Conservation (phyloP, 35 echinoderm and acorn worm species). For the Lytechinus variegatus region DNA sequence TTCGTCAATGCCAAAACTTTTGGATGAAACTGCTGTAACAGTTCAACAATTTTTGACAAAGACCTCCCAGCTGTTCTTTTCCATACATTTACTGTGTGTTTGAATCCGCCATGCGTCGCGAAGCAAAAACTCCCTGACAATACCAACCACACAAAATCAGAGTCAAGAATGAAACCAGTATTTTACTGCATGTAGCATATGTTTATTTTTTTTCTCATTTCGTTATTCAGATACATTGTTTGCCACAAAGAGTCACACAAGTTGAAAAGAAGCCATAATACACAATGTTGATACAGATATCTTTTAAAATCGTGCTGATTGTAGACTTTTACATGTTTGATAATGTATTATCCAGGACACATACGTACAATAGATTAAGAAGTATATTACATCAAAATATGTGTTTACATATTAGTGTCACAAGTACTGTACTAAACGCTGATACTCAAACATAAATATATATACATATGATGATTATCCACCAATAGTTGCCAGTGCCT, state of each 20-base stretch:
- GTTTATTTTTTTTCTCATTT: slow-evolving; percentile 19
- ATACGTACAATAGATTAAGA: slow-evolving; percentile 38
- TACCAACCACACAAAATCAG: neutral
- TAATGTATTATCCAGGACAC: slow-evolving; percentile 8
- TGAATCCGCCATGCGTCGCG: neutral
- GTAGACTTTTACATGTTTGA: slow-evolving; percentile 21
- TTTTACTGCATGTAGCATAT: slow-evolving; percentile 38
- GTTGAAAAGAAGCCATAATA: slow-evolving; percentile 19
- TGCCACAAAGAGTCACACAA: slow-evolving; percentile 51
- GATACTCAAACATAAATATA: slow-evolving; percentile 14
- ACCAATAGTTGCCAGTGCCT: too few relatives aligned
- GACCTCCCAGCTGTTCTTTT: too few relatives aligned
- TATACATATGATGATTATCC: neutral
- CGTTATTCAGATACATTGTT: slow-evolving; percentile 32
- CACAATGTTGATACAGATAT: slow-evolving; percentile 26
- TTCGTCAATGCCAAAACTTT: too few relatives aligned
- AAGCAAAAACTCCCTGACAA: neutral
- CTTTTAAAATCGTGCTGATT: neutral
- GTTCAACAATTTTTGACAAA: too few relatives aligned
- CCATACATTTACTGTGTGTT: too few relatives aligned
- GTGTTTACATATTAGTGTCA: slow-evolving; percentile 29
- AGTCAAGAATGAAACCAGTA: neutral
- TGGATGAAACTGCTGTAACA: too few relatives aligned
- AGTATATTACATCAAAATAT: slow-evolving; percentile 53
- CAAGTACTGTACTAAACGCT: slow-evolving; percentile 49